A percentile compares a stretch with the other conserved stretches of the same genome.
Conservation (phyloP, 2,113 vertebrate genomes). For the Atlantisia rogersi region DNA sequence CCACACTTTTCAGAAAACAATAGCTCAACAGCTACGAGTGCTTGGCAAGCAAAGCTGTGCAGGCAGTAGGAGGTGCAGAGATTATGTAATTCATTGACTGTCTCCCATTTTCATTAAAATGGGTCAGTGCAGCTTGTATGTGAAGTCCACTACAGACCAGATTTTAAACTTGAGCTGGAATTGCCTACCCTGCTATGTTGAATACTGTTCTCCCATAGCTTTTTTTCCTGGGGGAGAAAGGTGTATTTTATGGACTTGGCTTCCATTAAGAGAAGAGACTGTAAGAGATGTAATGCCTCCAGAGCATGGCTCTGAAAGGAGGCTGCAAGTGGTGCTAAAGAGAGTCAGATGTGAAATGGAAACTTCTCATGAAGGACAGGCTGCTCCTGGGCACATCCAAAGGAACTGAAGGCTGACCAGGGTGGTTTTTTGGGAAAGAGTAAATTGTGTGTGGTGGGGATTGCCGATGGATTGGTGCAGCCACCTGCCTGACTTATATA, state of each 20-base stretch:
- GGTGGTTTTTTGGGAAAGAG: not conserved
- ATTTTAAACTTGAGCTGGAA: not conserved
- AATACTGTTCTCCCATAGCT: not conserved
- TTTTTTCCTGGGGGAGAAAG: not conserved
- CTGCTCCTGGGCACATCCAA: not conserved
- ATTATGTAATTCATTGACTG: not conserved
- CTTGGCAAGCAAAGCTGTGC: constrained; percentile 12
- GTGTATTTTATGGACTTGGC: not conserved
- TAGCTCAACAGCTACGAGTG: not conserved
- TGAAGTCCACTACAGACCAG: not conserved
- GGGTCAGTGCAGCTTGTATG: not conserved
- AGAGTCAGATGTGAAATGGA: not conserved
- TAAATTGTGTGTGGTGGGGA: not conserved
- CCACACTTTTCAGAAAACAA: constrained; percentile 34
- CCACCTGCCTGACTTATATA: not conserved
- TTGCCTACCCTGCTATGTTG: not conserved
- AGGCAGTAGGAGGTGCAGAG: not conserved
- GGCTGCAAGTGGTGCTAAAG: not conserved
- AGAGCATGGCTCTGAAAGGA: not conserved
- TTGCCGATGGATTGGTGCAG: not conserved
- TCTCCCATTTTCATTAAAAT: constrained; percentile 13
- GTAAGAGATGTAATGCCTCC: not conserved
- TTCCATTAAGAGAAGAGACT: not conserved
- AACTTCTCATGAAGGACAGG: not conserved
- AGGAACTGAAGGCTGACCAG: not conserved